phyloP scores from a whole-genome alignment of 2,797 vertebrate genomes.

The Melanotaenia maccullochi region DNA sequence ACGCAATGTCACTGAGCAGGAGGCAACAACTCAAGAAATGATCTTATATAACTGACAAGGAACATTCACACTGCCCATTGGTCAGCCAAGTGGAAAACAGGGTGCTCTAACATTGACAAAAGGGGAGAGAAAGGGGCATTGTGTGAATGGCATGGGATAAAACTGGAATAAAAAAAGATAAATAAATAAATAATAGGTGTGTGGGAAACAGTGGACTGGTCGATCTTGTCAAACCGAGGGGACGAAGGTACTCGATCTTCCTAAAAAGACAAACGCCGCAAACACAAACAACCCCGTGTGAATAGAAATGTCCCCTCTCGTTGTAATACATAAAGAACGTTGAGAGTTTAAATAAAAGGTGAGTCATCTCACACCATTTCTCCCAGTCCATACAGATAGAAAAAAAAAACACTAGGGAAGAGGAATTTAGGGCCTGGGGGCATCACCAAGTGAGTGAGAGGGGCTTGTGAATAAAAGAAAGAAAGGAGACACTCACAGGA shows the following conservation, averaged over 20 bases:
- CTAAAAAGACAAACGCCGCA: conserved; percentile 34
- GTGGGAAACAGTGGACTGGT: conserved; percentile 61
- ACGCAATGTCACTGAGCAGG: conserved; percentile 65
- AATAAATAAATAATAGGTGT: conserved; percentile 28
- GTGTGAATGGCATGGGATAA: conserved; percentile 51
- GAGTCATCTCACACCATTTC: conserved; percentile 41
- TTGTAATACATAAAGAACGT: conserved; percentile 76
- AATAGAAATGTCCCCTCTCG: conserved; percentile 73
- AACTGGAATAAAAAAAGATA: conserved; percentile 20
- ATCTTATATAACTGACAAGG: conserved; percentile 77
- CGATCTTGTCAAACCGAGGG: conserved; percentile 23
- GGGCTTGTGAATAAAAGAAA: conserved; percentile 36
- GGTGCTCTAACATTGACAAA: conserved; percentile 47
- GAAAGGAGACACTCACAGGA: conserved; percentile 35
- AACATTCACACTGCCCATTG: conserved; percentile 67
- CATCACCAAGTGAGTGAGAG: conserved; percentile 40
- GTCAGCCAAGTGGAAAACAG: conserved; percentile 72
- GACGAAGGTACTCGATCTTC: conserved; percentile 52
- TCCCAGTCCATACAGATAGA: conserved; percentile 21
- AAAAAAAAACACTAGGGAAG: conserved; percentile 7
- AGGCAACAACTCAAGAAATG: conserved; percentile 74
- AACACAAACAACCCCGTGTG: conserved; percentile 68
- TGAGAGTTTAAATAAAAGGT: conserved; percentile 68
- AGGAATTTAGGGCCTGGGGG: conserved; percentile 51
- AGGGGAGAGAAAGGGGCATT: conserved; percentile 33